Base-by-base conservation (phyloP, 2,888 invertebrate species). In the Hemaris fuciformis region DNA sequence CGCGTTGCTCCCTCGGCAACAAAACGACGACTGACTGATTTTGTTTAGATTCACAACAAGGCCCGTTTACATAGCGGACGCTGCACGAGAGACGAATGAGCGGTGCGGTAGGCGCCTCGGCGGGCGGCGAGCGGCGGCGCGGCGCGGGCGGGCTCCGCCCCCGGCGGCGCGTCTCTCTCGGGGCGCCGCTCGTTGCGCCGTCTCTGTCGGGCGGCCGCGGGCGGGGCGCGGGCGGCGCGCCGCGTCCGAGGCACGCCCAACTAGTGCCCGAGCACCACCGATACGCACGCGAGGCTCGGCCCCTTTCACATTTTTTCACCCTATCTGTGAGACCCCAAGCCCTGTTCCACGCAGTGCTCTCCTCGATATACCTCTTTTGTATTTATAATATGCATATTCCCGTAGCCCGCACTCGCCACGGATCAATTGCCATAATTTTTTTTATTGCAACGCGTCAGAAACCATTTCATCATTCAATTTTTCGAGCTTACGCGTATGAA, bases 21-120 rank as follows among this genome's bases (percentile, higher is more conserved):
- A 94, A 94, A 94, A 94, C 94, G 93, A 93, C 91, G 93, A 93
- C 93, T 93, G 94, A 90, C 89, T 87, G 89, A 89, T 89, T 93
- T 94, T 96, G 95, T 96, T 96, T 95, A 94, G 95, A 95, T 95
- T 95, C 95, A 96, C 95, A 96, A 96, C 96, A 96, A 95, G 92
- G 89, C 93, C 91, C 94, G 96, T 96, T 96, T 96, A 96, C 96
- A 95, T 95, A 96, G 94, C 91, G 90, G 89, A 83, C 88, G 89
- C 87, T 87, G 88, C 86, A 80, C 88, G 86, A 86, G 89, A 93
- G 88, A 84, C 90, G 90, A 90, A 90, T 89, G 87, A 90, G 87
- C 83, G 82, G 81, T 79, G 81, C 78, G 76, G 88, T 84, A n/a
- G 85, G 87, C n/a, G 89, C 84, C 83, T 83, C 72, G 69, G 79